phyloP scores from a whole-genome alignment of 2,888 invertebrate species.

The Octonoba sinensis region DNA sequence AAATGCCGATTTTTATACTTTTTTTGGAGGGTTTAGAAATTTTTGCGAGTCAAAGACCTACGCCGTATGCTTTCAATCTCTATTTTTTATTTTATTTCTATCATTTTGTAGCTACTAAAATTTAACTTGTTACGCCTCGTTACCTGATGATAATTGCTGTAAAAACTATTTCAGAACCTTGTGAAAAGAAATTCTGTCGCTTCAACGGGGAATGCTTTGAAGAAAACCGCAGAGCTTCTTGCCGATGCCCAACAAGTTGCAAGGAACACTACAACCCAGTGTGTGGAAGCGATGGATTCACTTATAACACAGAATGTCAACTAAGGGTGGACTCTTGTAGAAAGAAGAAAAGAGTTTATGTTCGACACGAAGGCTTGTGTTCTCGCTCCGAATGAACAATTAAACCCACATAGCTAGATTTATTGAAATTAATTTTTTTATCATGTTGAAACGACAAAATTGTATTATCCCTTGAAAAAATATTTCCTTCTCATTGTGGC shows the following conservation, averaged over 20 bases:
- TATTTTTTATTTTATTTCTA: no score
- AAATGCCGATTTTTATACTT: no score
- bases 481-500: no score
- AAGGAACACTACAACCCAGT: conserved; percentile 63
- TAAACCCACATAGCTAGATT: neutral
- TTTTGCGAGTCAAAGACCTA: no score
- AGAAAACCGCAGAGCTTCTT: conserved; percentile 53
- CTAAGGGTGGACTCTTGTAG: conserved; percentile 56
- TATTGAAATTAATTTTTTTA: neutral
- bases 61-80: no score
- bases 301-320: conserved; percentile 55
- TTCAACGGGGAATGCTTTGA: conserved; percentile 66
- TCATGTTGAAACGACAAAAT: no score
- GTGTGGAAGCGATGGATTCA: conserved; percentile 63
- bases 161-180: conserved; percentile 66
- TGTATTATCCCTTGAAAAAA: no score
- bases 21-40: no score
- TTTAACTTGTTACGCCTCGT: no score
- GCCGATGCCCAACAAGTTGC: conserved; percentile 64
- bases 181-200: conserved; percentile 66
- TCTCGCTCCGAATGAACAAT: neutral
- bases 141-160: no score
- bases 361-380: conserved; percentile 54
- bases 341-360: conserved; percentile 48
- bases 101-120: no score